Base-by-base conservation (phyloP, 2,888 invertebrate genomes). In the Himalopsyche japonica region DNA sequence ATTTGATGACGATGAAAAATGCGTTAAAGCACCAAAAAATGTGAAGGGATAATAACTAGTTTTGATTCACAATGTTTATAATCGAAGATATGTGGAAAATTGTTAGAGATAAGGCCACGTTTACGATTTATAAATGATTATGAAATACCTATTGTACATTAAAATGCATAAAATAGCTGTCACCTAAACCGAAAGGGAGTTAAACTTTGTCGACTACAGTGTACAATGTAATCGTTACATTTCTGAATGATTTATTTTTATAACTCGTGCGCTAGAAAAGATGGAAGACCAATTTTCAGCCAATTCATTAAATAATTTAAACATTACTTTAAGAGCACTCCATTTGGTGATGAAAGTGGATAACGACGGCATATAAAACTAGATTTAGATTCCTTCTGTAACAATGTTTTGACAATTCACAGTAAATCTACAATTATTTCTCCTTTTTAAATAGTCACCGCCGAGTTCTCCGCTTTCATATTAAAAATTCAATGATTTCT, bases 81-180 rank as follows among this genome's bases (percentile, higher is more conserved):
- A 79, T 83, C 30, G 20, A 76, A 82, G 85, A 84, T 82, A 84
- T 85, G 82, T 83, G 27, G 27, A 48, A 18, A 30, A 83, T 81
- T 48, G 48, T 76, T 79, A 84, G 84, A 80, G 37, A 82, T 86
- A 86, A 86, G 86, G 86, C 57, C 86, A 86, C 86, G 78, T 85
- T 84, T 24, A 81, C 47, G 32, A 78, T 84, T 81, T 70, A 47
- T 70, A 70, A 70, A 70, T 30, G 27, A 49, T 49, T 76, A 78
- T 79, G 81, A 81, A 70, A 70, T 70, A 70, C 70, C 70, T 70
- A 70, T 70, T 70, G 70, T 70, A 70, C 70, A 70, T 57, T 84
- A 64, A 84, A 78, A 81, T 82, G 82, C 82, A 82, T 76, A 57
- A 80, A 64, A 70, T 70, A 70, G 70, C 70, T 70, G 70, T 70